Evolutionary conservation across 1,140 invertebrate species (phyloP).

Genomic region (Harlomillsia oculata): DNA sequence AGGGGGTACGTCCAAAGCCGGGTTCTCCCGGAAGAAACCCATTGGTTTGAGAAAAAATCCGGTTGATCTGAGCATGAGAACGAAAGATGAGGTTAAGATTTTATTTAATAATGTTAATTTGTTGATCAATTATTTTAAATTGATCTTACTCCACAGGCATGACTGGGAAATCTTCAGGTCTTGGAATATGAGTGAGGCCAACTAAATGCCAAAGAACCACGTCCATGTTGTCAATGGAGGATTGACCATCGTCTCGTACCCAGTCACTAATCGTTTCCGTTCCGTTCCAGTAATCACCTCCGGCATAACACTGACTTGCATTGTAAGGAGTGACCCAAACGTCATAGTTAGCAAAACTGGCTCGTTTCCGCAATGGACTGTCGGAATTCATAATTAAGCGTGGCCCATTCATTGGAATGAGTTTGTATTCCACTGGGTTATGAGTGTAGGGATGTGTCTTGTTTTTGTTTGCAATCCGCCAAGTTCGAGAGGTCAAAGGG

Average conservation of each 20-base stretch:
- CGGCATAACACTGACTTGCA: slow-evolving; percentile 11
- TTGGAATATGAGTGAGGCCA: slow-evolving; percentile 1
- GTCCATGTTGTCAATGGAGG: slow-evolving; percentile 5
- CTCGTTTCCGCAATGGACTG: background rate
- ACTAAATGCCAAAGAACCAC: slow-evolving; percentile 18
- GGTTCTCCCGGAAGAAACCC: background rate
- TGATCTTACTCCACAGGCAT: slow-evolving; percentile 13
- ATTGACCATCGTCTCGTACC: background rate
- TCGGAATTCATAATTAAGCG: background rate
- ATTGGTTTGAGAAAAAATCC: background rate
- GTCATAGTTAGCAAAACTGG: background rate
- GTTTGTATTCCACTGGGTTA: background rate
- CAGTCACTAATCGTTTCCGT: slow-evolving; percentile 8
- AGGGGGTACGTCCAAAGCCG: background rate
- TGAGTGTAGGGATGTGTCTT: background rate
- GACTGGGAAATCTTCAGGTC: slow-evolving; percentile 12
- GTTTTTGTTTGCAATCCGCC: slow-evolving; percentile 1
- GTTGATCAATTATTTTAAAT: background rate
- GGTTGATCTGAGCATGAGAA: background rate
- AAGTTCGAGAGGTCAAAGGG: background rate
- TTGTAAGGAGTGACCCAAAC: slow-evolving; percentile 15
- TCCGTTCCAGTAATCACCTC: slow-evolving; percentile 8
- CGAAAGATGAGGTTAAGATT: background rate
- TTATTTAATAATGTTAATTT: background rate
- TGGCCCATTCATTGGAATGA: background rate